A percentile compares a stretch with the other conserved stretches of the same genome.
phyloP scores from a whole-genome alignment of 2,888 invertebrate genomes.

The Crocallis elinguaria region DNA sequence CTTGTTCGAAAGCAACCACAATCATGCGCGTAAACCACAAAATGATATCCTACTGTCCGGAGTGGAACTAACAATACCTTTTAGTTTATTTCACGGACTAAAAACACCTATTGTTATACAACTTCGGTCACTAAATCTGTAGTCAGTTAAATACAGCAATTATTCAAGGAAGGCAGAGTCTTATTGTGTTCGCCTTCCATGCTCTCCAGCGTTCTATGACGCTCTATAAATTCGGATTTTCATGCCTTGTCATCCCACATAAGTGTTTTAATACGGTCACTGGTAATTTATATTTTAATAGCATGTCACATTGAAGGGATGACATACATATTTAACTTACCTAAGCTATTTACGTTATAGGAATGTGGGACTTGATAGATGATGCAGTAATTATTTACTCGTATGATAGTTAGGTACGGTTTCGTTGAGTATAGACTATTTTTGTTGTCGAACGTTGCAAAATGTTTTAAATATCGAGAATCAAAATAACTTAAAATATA shows the following conservation, averaged over 20 bases:
- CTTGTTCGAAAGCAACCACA: slow-evolving; percentile 15
- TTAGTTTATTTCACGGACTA: slow-evolving; percentile 66
- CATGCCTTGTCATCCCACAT: slow-evolving; percentile 76
- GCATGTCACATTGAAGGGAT: slow-evolving; percentile 56
- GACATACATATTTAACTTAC: slow-evolving; percentile 42
- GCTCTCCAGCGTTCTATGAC: slow-evolving; percentile 52
- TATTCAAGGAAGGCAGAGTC: slow-evolving; percentile 73
- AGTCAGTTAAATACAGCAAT: slow-evolving; percentile 75
- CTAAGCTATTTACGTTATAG: slow-evolving; percentile 15
- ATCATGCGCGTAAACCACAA: slow-evolving; percentile 33
- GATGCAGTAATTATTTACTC: no score
- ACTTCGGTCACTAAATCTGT: slow-evolving; percentile 63
- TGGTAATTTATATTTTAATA: slow-evolving; percentile 61
- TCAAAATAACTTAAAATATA: no score
- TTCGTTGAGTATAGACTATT: no score
- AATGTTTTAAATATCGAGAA: no score
- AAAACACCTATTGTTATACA: slow-evolving; percentile 65
- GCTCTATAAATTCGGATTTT: slow-evolving; percentile 75
- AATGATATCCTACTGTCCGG: slow-evolving; percentile 23
- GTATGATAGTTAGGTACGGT: no score
- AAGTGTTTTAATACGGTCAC: slow-evolving; percentile 68
- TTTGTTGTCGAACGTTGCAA: no score
- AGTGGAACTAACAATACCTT: slow-evolving; percentile 55
- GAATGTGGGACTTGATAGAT: background rate
- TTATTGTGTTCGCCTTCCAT: slow-evolving; percentile 66